Evolutionary conservation across 2,888 invertebrate species (phyloP).

Genomic region (Apotomis betuletana): DNA sequence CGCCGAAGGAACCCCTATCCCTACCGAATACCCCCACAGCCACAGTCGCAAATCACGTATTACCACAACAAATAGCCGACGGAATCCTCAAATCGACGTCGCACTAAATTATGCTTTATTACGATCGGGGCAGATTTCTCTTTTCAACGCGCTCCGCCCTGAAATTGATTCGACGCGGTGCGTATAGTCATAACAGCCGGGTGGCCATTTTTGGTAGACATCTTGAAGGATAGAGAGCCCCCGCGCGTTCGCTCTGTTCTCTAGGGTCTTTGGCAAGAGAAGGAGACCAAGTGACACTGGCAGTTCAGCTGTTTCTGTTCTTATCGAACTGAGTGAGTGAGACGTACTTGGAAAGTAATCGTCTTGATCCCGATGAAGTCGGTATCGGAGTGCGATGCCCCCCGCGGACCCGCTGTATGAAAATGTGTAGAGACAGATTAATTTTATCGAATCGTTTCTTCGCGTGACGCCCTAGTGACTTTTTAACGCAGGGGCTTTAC

Average conservation of each 20-base stretch:
- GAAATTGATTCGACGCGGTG: slow-evolving; percentile 76
- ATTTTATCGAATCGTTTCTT: slow-evolving; percentile 31
- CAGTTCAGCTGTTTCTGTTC: slow-evolving; percentile 38
- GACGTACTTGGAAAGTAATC: slow-evolving; percentile 77
- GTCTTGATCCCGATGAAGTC: slow-evolving; percentile 79
- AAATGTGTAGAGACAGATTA: slow-evolving; percentile 47
- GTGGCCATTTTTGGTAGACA: slow-evolving; percentile 50
- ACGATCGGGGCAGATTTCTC: slow-evolving; percentile 54
- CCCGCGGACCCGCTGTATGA: slow-evolving; percentile 46
- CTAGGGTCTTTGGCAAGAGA: slow-evolving; percentile 47
- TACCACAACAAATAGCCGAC: slow-evolving; percentile 74
- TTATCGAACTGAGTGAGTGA: slow-evolving; percentile 47
- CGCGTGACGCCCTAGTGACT: slow-evolving; percentile 27
- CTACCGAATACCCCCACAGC: slow-evolving; percentile 49
- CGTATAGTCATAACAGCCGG: slow-evolving; percentile 67
- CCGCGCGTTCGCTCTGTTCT: slow-evolving; percentile 50
- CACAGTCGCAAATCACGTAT: slow-evolving; percentile 75
- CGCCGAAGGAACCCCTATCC: slow-evolving; percentile 53
- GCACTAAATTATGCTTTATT: slow-evolving; percentile 68
- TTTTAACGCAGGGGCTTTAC: background rate
- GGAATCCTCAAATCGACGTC: slow-evolving; percentile 60
- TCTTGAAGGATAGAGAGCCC: slow-evolving; percentile 55
- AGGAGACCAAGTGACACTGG: slow-evolving; percentile 56
- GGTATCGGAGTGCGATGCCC: slow-evolving; percentile 68
- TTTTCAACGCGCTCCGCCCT: slow-evolving; percentile 62